Percentiles rank a stretch among this genome's conserved stretches.
These are phyloP conservation scores for Tetraneura akinire DNA, from an alignment of 1,140 invertebrate species.

Conservation along the genomic window DNA sequence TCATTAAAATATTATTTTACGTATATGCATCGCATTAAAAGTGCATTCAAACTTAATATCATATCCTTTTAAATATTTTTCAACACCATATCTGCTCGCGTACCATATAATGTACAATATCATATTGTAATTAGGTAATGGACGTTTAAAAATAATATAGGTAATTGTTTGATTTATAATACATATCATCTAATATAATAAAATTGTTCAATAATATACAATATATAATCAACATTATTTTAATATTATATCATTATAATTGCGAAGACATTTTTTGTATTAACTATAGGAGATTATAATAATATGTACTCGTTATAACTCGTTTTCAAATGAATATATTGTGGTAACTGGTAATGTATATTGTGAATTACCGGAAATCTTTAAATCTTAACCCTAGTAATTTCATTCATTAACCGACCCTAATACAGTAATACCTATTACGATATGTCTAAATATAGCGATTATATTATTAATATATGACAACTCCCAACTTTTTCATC, in stretches of 20 bases:
- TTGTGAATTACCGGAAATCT: slow-evolving; percentile 35
- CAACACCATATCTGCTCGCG: too few relatives aligned
- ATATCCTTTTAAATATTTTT: too few relatives aligned
- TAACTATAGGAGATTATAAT: not conserved
- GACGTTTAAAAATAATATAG: too few relatives aligned
- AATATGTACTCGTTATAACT: not conserved
- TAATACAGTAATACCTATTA: too few relatives aligned
- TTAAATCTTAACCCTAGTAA: slow-evolving; percentile 8
- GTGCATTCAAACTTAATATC: too few relatives aligned
- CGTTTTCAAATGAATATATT: not conserved
- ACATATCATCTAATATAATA: too few relatives aligned
- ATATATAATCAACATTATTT: not conserved
- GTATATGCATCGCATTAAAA: too few relatives aligned
- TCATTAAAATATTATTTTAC: not conserved
- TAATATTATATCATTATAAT: not conserved
- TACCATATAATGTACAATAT: too few relatives aligned
- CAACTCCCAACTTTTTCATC: slow-evolving; percentile 2
- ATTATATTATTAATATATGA: slow-evolving; percentile 37
- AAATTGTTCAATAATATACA: too few relatives aligned
- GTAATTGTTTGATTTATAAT: too few relatives aligned
- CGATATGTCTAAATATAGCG: slow-evolving; percentile 25
- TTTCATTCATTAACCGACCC: slow-evolving; percentile 13
- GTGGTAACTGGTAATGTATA: too few relatives aligned
- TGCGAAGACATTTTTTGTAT: not conserved
- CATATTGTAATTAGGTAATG: too few relatives aligned